phyloP scores from a whole-genome alignment of 2,113 vertebrate genomes.

The Onychorhynchus coronatus region DNA sequence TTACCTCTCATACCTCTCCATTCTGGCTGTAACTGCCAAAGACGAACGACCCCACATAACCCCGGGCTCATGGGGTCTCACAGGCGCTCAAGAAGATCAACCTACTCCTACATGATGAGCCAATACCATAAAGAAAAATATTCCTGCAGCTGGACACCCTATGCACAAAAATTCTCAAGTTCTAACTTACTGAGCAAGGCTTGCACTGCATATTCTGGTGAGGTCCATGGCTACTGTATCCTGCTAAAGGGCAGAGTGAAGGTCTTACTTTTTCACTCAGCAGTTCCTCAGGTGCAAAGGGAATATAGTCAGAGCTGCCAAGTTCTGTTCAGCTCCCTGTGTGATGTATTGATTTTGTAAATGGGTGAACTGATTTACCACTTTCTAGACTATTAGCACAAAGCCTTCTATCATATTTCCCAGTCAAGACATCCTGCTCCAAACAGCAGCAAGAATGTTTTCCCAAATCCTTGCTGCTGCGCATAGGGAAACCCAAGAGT shows the following conservation, averaged over 20 bases:
- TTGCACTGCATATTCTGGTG: neutral
- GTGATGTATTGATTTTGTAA: conserved; percentile 6
- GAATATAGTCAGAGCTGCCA: neutral
- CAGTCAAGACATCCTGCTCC: neutral
- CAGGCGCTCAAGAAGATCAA: neutral
- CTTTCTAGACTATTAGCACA: neutral
- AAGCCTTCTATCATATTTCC: neutral
- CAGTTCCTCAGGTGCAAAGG: neutral
- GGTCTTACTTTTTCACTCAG: neutral
- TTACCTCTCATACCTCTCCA: neutral
- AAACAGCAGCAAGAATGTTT: neutral
- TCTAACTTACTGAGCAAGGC: neutral
- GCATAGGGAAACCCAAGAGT: neutral
- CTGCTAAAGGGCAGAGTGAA: neutral
- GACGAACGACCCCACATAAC: neutral
- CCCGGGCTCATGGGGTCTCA: neutral
- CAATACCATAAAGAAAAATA: neutral
- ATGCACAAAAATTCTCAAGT: neutral
- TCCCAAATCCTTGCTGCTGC: neutral
- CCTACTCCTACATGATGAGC: neutral
- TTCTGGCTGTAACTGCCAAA: neutral
- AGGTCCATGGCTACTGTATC: neutral
- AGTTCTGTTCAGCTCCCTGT: neutral
- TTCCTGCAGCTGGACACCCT: neutral
- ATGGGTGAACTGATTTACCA: neutral